phyloP scores from a whole-genome alignment of 2,888 invertebrate species.

The Ophioninae sp. region DNA sequence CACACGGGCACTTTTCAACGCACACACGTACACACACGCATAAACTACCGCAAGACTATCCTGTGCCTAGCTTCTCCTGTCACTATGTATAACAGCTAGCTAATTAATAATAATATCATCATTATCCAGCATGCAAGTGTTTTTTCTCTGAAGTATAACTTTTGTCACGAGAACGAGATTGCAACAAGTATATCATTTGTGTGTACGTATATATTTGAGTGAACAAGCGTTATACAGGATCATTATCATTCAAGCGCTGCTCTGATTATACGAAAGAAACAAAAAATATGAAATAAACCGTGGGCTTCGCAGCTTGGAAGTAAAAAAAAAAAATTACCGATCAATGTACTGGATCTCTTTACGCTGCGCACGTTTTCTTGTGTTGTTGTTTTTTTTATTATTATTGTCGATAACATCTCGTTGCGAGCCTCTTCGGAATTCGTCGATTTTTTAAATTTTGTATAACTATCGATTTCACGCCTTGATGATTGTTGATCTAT shows the following conservation, averaged over 20 bases:
- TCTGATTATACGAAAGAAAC: background rate
- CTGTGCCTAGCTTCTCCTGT: slow-evolving; percentile 82
- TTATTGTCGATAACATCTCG: background rate
- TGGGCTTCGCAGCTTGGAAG: background rate
- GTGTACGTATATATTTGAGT: slow-evolving; percentile 51
- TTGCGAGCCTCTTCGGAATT: background rate
- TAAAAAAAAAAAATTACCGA: background rate
- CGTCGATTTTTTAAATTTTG: background rate
- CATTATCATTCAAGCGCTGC: background rate
- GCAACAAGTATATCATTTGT: slow-evolving; percentile 43
- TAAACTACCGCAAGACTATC: slow-evolving; percentile 77
- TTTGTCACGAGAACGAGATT: slow-evolving; percentile 40
- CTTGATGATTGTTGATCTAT: no score
- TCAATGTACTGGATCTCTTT: background rate
- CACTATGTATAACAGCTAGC: slow-evolving; percentile 81
- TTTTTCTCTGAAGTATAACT: slow-evolving; percentile 53
- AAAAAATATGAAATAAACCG: background rate
- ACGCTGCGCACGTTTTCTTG: background rate
- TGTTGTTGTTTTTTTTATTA: background rate
- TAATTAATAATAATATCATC: slow-evolving; percentile 69
- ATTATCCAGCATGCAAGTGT: slow-evolving; percentile 79
- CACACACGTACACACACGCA: background rate
- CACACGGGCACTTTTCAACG: background rate
- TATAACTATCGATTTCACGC: background rate
- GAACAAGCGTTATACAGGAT: background rate